Evolutionary conservation across 2,113 vertebrate species (phyloP), one percentile per base, ranked within the genome.

Genomic region (Chlorodrepanis virens): DNA sequence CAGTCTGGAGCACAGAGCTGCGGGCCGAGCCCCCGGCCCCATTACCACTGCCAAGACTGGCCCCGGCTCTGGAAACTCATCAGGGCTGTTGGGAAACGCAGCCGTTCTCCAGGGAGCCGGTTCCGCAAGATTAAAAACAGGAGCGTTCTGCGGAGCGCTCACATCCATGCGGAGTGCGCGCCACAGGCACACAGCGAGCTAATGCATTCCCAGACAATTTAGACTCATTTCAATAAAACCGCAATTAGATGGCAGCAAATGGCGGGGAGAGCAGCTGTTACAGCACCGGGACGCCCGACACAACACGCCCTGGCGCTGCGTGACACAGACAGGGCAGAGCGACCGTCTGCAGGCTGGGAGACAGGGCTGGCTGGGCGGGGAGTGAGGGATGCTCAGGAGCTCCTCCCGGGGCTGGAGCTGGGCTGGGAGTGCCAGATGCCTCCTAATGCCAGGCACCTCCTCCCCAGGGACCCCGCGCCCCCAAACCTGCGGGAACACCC

Each of bases 201-300:
- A 23, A 83, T 69, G 87, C 9, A 78, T 94, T 80, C 97, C 60
- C 94, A 82, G 49, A 65, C 81, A 65, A 88, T 89, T 96, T 81
- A 61, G 84, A 77, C 67, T 95, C 93, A 93, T 97, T 98, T 94
- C 96, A 95, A 90, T 89, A 70, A 82, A 91, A 93, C 57, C 72
- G 74, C 57, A 96, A 94, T 90, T 65, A 94, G 89, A 56, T 1
- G 69, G 85, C 85, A 75, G 44, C 56, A 52, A 93, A 76, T 9
- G 56, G 71, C 68, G 59, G 61, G 42, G 69, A 88, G 72, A 96
- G 83, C 45, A 53, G 87, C 59, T 89, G 92, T 40, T 23, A 4
- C 22, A 3, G 44, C 10, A 4, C 10, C 11, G 44, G 79, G 64
- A 83, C 87, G 76, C 37, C 40, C 56, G 52, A 47, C 84, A 88